These are phyloP conservation scores for Urophycis tenuis DNA, from an alignment of 2,797 vertebrate species.

Conservation along the genomic window DNA sequence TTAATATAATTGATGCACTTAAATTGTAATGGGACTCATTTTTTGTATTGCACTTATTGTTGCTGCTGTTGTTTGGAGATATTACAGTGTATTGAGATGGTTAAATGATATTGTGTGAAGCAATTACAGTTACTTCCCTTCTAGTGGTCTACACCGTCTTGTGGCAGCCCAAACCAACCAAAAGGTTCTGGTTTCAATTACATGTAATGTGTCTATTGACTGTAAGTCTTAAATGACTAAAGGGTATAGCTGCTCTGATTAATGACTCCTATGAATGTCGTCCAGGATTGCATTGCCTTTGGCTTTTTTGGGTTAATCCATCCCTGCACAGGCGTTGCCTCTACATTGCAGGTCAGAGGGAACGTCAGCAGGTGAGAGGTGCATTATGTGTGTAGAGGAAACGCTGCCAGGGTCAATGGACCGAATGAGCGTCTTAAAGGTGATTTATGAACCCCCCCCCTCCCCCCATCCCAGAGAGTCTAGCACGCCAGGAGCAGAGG, in stretches of 20 bases:
- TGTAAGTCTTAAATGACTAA: not conserved
- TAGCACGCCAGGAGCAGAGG: not conserved
- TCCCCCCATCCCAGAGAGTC: constrained; percentile 28
- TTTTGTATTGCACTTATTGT: not conserved
- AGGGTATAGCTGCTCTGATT: not conserved
- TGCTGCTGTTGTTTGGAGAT: not conserved
- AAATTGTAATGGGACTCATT: not conserved
- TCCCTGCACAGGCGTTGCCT: not conserved
- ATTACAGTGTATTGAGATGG: not conserved
- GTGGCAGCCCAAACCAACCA: not conserved
- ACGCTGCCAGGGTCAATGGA: not conserved
- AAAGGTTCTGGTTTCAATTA: not conserved
- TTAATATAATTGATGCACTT: not conserved
- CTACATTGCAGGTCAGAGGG: too few species aligned
- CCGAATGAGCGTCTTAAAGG: constrained; percentile 17
- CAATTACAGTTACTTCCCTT: not conserved
- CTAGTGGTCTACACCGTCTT: not conserved
- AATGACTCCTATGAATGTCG: not conserved
- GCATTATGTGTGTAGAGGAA: constrained; percentile 5
- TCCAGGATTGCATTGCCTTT: not conserved
- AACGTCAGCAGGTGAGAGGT: not conserved
- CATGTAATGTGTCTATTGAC: not conserved
- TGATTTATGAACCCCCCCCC: constrained; percentile 47
- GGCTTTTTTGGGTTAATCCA: not conserved
- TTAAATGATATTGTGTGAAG: too few species aligned